Conservation (phyloP, 2,113 vertebrate species). For the Gambusia affinis region DNA sequence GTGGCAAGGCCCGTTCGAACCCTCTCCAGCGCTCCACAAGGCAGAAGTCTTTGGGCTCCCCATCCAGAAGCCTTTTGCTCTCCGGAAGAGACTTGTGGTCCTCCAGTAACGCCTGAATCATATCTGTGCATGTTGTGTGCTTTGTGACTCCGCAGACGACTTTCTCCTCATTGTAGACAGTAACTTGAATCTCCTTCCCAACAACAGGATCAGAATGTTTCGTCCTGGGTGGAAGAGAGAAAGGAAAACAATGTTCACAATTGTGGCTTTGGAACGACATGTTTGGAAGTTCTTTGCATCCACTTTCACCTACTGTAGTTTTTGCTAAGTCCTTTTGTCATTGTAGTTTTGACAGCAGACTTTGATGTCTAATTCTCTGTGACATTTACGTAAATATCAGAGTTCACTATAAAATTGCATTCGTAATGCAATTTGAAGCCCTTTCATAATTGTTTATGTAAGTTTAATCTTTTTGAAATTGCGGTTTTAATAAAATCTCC, state of each 20-base stretch:
- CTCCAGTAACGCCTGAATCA: slow-evolving; percentile 92
- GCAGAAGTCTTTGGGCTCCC: slow-evolving; percentile 90
- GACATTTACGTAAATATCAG: no score
- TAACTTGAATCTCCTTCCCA: slow-evolving; percentile 91
- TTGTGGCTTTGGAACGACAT: neutral
- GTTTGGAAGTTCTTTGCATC: neutral
- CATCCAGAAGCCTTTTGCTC: slow-evolving; percentile 85
- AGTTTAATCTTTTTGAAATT: no score
- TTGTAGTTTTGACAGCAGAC: no score
- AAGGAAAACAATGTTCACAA: slow-evolving; percentile 4
- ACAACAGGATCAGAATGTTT: slow-evolving; percentile 82
- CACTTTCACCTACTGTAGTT: neutral
- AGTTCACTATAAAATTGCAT: no score
- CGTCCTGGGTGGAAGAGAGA: slow-evolving; percentile 75
- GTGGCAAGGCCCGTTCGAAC: slow-evolving; percentile 89
- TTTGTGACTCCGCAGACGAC: slow-evolving; percentile 93
- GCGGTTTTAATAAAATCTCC: no score
- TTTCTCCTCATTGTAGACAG: slow-evolving; percentile 93
- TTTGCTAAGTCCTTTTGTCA: neutral
- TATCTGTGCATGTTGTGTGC: slow-evolving; percentile 89
- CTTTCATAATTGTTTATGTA: no score
- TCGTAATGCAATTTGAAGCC: no score
- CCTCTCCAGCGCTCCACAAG: slow-evolving; percentile 94
- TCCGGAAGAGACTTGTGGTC: slow-evolving; percentile 86
- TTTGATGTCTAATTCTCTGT: no score